Conservation (phyloP, 37 sponge, comb jelly and placozoan genomes). For the Cliona cf. orientalis region DNA sequence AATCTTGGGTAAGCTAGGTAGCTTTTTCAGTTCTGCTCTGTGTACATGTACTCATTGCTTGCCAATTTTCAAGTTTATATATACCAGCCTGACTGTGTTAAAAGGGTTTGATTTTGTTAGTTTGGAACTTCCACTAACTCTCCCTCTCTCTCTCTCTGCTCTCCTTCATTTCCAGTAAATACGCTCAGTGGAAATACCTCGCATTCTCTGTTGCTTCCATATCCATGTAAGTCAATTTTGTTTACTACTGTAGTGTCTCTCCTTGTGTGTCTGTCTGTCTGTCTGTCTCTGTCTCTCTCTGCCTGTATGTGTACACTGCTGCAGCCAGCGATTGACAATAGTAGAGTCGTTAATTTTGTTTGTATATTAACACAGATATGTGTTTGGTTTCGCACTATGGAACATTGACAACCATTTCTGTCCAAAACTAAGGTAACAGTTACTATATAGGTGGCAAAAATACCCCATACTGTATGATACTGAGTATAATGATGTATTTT, state of each 20-base stretch:
- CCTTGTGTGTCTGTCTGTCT: not conserved
- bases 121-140: no score
- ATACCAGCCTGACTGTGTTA: no score
- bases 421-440: conserved; percentile 52
- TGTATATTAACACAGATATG: conserved; percentile 27
- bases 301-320: no score
- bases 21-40: not conserved
- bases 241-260: not conserved
- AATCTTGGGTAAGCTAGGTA: conserved; percentile 19
- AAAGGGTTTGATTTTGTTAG: no score
- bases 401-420: conserved; percentile 77
- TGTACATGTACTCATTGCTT: no score
- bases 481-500: no score
- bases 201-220: conserved; percentile 11
- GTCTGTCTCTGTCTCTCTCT: not conserved
- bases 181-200: conserved; percentile 29
- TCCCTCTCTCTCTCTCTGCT: no score
- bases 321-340: no score
- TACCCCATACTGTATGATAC: no score
- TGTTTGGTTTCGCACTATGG: conserved; percentile 69
- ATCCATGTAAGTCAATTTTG: conserved; percentile 20
- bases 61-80: no score
- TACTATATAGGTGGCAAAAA: no score
- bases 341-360: no score
- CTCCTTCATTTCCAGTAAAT: conserved; percentile 2